phyloP scores from a whole-genome alignment of 2,113 vertebrate genomes.

The Ellobius talpinus region DNA sequence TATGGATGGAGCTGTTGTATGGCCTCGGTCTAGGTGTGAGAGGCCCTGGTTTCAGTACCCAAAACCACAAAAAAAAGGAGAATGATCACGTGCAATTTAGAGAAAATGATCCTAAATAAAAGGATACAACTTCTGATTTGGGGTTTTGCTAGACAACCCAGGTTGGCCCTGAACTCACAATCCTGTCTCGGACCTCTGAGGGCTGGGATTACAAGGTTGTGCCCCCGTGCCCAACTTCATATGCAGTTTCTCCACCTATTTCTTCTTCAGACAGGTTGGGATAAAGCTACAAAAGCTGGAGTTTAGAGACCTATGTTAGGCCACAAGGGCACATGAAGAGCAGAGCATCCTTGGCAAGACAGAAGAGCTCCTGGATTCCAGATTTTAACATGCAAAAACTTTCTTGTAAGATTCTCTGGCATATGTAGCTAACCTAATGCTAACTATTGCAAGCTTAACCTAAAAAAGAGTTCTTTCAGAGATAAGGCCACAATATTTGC shows the following conservation, averaged over 20 bases:
- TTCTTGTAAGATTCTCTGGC: neutral
- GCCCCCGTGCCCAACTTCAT: too few relatives aligned
- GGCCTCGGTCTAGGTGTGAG: too few relatives aligned
- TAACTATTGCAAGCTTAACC: neutral
- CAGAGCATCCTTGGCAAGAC: neutral
- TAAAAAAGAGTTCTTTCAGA: neutral
- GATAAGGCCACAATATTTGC: neutral
- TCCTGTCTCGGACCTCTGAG: neutral
- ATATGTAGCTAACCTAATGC: constrained; percentile 17
- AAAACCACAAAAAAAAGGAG: neutral
- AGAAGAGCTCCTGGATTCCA: neutral
- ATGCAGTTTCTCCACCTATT: neutral
- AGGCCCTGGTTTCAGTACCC: neutral
- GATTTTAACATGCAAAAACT: neutral
- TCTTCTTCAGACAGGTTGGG: constrained; percentile 10
- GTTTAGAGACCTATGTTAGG: neutral
- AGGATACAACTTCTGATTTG: neutral
- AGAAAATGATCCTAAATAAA: neutral
- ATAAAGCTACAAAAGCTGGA: neutral
- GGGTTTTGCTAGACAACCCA: neutral
- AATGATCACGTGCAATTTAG: neutral
- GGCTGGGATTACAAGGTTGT: neutral
- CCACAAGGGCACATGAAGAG: neutral
- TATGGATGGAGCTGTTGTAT: neutral
- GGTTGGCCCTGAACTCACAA: neutral